Percentiles rank a stretch among this genome's conserved stretches.
Conservation (phyloP, 2,888 invertebrate species). For the Coremacera marginata region DNA sequence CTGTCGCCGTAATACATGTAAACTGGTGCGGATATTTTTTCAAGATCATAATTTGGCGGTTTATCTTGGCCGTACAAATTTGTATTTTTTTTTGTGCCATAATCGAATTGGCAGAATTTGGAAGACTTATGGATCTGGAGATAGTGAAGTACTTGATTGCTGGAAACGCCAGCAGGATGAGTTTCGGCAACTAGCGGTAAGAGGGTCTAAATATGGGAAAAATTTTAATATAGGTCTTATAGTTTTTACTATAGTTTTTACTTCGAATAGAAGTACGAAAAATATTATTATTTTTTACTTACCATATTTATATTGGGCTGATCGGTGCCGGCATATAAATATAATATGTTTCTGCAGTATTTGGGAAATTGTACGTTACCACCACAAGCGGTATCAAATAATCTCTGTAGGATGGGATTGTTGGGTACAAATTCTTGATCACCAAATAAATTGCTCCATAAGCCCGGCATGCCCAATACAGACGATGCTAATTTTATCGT, state of each 20-base stretch:
- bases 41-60: conserved; percentile 70
- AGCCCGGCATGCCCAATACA: conserved; percentile 43
- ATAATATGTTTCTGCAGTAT: conserved; percentile 31
- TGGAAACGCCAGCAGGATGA: conserved; percentile 48
- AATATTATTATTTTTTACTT: not conserved
- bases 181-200: conserved; percentile 41
- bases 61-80: conserved; percentile 67
- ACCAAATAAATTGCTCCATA: conserved; percentile 38
- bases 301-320: conserved; percentile 38
- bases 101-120: conserved; percentile 46
- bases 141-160: conserved; percentile 48
- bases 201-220: conserved; percentile 35
- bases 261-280: not conserved
- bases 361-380: not conserved
- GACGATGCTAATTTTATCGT: conserved; percentile 46
- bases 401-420: conserved; percentile 60
- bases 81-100: conserved; percentile 38
- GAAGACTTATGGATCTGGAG: conserved; percentile 43
- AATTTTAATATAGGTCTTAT: not conserved
- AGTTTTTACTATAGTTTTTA: not conserved
- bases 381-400: conserved; percentile 31
- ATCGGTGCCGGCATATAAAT: conserved; percentile 68
- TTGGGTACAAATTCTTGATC: conserved; percentile 74
- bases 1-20: conserved; percentile 70
- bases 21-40: conserved; percentile 69